phyloP scores from a whole-genome alignment of 2,797 vertebrate genomes.

The Gallinago solitaria region DNA sequence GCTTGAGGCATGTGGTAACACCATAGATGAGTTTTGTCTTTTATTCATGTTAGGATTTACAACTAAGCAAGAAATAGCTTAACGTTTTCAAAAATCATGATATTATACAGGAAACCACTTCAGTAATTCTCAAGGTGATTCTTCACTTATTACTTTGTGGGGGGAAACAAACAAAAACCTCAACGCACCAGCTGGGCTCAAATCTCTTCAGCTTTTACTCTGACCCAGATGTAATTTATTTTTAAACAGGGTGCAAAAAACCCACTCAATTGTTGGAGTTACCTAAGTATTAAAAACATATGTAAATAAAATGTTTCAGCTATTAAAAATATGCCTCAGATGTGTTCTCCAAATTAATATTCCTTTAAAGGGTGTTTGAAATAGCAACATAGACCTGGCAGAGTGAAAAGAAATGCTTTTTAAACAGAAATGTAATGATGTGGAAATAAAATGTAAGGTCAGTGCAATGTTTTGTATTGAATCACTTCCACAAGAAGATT shows the following conservation, averaged over 20 bases:
- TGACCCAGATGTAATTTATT: conserved; percentile 1
- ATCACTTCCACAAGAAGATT: background rate
- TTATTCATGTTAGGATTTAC: background rate
- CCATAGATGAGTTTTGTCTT: background rate
- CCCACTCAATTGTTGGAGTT: background rate
- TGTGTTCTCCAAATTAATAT: conserved; percentile 7
- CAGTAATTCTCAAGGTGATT: background rate
- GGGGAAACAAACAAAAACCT: conserved; percentile 4
- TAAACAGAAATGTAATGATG: background rate
- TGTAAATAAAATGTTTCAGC: background rate
- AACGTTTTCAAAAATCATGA: background rate
- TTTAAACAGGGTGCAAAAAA: background rate
- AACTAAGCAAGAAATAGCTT: background rate
- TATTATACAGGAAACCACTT: background rate
- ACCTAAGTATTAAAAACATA: background rate
- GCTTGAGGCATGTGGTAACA: background rate
- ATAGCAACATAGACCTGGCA: background rate
- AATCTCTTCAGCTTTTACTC: conserved; percentile 18
- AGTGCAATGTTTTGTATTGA: background rate
- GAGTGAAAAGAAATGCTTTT: background rate
- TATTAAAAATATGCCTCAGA: background rate
- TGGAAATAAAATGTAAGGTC: background rate
- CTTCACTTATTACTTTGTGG: background rate
- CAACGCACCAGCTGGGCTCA: background rate
- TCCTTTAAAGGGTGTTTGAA: background rate